Conservation (phyloP, 2,888 invertebrate species). For the Cylindroiulus punctatus region DNA sequence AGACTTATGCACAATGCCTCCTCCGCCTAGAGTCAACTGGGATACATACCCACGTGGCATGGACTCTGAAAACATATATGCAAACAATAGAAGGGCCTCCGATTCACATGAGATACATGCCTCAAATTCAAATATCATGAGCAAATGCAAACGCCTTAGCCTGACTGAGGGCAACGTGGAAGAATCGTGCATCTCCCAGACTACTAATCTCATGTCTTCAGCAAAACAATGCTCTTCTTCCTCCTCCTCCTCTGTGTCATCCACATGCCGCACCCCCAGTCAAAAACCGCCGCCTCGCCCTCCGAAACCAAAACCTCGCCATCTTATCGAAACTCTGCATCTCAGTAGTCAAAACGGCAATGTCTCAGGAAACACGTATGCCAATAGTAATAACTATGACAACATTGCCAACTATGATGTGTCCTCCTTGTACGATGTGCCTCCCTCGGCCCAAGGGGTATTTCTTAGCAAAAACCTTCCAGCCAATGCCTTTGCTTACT, state of each 20-base stretch:
- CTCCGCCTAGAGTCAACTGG: slow-evolving; percentile 60
- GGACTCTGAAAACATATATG: slow-evolving; percentile 52
- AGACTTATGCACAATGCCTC: slow-evolving; percentile 27
- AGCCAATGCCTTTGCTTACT: slow-evolving; percentile 71
- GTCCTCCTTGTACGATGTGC: slow-evolving; percentile 55
- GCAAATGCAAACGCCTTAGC: slow-evolving; percentile 24
- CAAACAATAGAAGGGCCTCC: slow-evolving; percentile 3
- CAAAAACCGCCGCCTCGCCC: slow-evolving; percentile 74
- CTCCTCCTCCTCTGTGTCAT: slow-evolving; percentile 14
- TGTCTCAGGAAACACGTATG: slow-evolving; percentile 14
- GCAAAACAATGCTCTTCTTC: slow-evolving; percentile 44
- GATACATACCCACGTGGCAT: slow-evolving; percentile 60
- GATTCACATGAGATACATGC: background rate
- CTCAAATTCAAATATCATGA: background rate
- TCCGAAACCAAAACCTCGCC: slow-evolving; percentile 81
- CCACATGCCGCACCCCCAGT: background rate
- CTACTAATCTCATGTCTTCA: background rate
- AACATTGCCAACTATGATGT: slow-evolving; percentile 50
- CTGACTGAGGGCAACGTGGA: slow-evolving; percentile 42
- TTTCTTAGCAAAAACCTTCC: slow-evolving; percentile 54
- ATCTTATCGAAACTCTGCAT: slow-evolving; percentile 67
- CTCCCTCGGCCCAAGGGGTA: slow-evolving; percentile 54
- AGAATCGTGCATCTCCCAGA: background rate
- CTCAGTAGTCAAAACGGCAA: slow-evolving; percentile 35
- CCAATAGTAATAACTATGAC: slow-evolving; percentile 49